Evolutionary conservation across 2,113 vertebrate genomes (phyloP).

Genomic region (Montifringilla adamsi): DNA sequence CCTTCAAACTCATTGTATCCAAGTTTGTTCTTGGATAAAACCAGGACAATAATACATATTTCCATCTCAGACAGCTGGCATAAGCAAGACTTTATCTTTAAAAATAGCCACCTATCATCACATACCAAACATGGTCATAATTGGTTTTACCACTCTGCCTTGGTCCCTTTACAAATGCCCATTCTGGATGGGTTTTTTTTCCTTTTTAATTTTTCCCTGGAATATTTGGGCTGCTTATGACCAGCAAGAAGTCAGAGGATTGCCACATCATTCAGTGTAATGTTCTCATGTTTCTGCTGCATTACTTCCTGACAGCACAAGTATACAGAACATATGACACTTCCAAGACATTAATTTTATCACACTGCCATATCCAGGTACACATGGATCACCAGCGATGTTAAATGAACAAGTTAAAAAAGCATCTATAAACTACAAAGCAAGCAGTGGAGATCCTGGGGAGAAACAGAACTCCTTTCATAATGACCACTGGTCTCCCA

Average conservation of each 20-base stretch:
- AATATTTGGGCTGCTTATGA: background rate
- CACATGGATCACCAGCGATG: background rate
- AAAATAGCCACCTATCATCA: background rate
- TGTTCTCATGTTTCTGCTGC: background rate
- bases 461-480: background rate
- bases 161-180: background rate
- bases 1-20: background rate
- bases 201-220: background rate
- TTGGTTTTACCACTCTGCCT: background rate
- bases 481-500: background rate
- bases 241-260: background rate
- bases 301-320: background rate
- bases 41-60: background rate
- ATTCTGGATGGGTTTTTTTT: background rate
- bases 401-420: background rate
- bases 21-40: background rate
- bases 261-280: background rate
- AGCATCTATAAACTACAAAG: background rate
- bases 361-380: background rate
- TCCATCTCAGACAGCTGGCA: background rate
- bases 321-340: background rate
- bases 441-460: background rate
- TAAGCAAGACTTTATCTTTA: background rate
- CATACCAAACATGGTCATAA: accelerated
- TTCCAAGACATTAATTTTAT: background rate